phyloP scores from a whole-genome alignment of 2,888 invertebrate genomes.

The Coenonympha glycerion region DNA sequence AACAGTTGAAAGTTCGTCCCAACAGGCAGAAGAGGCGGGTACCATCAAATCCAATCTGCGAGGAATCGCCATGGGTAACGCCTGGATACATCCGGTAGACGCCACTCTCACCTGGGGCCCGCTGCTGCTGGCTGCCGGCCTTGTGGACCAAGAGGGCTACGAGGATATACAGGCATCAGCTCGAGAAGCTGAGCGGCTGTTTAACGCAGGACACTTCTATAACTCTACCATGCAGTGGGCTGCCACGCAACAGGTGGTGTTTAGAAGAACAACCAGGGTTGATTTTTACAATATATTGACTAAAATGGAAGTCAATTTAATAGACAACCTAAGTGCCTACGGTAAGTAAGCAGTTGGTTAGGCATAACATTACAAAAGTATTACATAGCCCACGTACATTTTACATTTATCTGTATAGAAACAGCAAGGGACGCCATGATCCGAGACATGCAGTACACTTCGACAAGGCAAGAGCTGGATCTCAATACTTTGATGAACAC shows the following conservation, averaged over 20 bases:
- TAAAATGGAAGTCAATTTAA: conserved; percentile 43
- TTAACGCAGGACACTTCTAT: conserved; percentile 75
- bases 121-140: conserved; percentile 82
- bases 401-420: conserved; percentile 40
- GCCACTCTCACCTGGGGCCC: conserved; percentile 90
- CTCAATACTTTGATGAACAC: conserved; percentile 81
- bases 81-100: conserved; percentile 93
- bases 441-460: conserved; percentile 40
- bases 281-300: conserved; percentile 89
- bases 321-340: conserved; percentile 16
- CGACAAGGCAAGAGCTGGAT: conserved; percentile 37
- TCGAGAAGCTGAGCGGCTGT: conserved; percentile 69
- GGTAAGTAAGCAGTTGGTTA: conserved; percentile 16
- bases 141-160: conserved; percentile 82
- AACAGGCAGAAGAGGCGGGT: conserved; percentile 78
- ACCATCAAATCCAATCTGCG: conserved; percentile 81
- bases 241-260: conserved; percentile 78
- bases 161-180: conserved; percentile 77
- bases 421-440: conserved; percentile 52
- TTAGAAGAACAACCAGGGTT: conserved; percentile 77
- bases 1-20: too few relatives aligned
- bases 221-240: conserved; percentile 80
- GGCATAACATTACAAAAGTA: too few relatives aligned
- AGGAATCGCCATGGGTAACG: conserved; percentile 89
- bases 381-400: background rate